Evolutionary conservation across 2,113 vertebrate species (phyloP).

Genomic region (Galbula dea): DNA sequence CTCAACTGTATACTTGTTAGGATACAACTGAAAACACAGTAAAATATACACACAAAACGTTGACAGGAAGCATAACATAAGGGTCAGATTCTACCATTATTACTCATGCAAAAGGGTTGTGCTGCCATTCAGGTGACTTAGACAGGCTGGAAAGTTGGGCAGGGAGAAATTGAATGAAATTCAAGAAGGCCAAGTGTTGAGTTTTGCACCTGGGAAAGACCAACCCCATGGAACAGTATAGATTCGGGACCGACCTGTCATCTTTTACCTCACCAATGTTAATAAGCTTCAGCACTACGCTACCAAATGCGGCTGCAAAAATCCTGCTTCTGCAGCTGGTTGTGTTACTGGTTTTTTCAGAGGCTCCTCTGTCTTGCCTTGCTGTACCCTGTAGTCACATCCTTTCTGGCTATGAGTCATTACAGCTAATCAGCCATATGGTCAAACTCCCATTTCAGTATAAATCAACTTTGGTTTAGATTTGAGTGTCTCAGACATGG

Average conservation of each 20-base stretch:
- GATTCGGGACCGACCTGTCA: too few species aligned
- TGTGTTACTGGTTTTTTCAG: not conserved
- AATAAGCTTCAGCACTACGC: not conserved
- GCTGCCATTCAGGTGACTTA: too few species aligned
- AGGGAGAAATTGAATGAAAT: too few species aligned
- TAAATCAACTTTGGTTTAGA: not conserved
- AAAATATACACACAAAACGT: not conserved
- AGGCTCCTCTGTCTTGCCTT: not conserved
- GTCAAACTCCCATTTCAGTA: not conserved
- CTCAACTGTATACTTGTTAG: not conserved
- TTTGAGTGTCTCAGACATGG: not conserved
- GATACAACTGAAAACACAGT: not conserved
- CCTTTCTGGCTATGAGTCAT: slow-evolving; percentile 22
- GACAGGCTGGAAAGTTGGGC: too few species aligned
- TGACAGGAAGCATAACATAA: not conserved
- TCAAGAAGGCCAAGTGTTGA: too few species aligned
- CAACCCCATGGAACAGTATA: too few species aligned
- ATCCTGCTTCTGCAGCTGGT: not conserved
- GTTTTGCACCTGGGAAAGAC: too few species aligned
- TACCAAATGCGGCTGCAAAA: not conserved
- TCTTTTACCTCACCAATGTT: not conserved
- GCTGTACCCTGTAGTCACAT: not conserved
- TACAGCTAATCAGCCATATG: not conserved
- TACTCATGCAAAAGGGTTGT: not conserved
- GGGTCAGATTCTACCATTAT: not conserved